These are phyloP conservation scores for Megaceryle torquata DNA, from an alignment of 2,113 vertebrate species.

Conservation along the genomic window DNA sequence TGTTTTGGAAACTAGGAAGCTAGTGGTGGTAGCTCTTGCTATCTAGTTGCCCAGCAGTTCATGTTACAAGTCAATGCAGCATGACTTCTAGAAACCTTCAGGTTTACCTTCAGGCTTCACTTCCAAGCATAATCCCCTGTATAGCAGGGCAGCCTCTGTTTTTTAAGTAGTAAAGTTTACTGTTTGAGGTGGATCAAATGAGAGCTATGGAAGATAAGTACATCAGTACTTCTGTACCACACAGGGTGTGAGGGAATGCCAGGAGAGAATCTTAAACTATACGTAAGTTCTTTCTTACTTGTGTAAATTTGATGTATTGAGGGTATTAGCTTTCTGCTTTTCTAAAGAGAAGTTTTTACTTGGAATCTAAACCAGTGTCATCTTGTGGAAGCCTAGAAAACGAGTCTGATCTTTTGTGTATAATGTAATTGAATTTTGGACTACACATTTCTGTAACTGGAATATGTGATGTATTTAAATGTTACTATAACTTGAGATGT, in stretches of 20 bases:
- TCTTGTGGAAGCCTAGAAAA: neutral
- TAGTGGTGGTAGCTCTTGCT: neutral
- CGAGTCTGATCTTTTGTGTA: neutral
- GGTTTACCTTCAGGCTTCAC: neutral
- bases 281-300: neutral
- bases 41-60: neutral
- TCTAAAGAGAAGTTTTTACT: neutral
- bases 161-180: neutral
- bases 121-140: neutral
- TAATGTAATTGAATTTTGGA: neutral
- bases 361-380: neutral
- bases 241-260: neutral
- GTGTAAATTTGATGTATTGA: neutral
- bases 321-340: neutral
- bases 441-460: neutral
- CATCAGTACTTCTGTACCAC: neutral
- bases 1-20: neutral
- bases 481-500: neutral
- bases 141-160: neutral
- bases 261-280: neutral
- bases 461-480: neutral
- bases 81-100: neutral
- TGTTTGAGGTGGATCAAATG: neutral
- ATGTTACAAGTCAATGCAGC: neutral
- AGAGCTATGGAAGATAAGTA: neutral